Base-by-base conservation (phyloP, 1,140 invertebrate genomes). In the Sinella curviseta region DNA sequence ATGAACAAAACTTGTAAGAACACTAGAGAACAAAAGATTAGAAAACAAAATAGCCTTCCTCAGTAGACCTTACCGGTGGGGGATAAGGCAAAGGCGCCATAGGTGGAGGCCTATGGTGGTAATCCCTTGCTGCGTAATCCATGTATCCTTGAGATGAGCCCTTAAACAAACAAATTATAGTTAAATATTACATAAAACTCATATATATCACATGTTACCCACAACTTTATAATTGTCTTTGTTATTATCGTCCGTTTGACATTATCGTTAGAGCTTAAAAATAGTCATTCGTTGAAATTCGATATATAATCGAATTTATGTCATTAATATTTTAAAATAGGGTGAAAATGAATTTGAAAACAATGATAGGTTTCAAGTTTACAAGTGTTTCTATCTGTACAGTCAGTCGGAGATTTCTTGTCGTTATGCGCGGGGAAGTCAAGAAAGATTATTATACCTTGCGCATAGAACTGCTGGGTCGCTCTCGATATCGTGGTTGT, bases 1-100 rank as follows among this genome's bases (percentile, higher is more conserved):
- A n/a, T n/a, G 20, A 48, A 48, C 39, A 48, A 48, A 93, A n/a
- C 91, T 92, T 54, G 92, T 89, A 91, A 94, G 93, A 8, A 93
- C 91, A 84, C 92, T 93, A 8, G 39, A 20, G 8, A 12, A 12
- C 39, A 48, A 48, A 48, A 48, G 20, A 48, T 48, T 48, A 48
- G 8, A 48, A 48, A 48, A 48, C 39, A 48, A 48, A 12, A 48
- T 48, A n/a, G n/a, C n/a, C n/a, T n/a, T n/a, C n/a, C 20, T 48
- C 8, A 48, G 39, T 48, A 12, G 8, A 12, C 87, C 84, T 85
- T 86, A 88, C 87, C 20, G 86, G 87, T 48, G 86, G 86, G 73
- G 86, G 86, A 85, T 87, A 88, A 33, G 86, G 85, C 76, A 87
- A 84, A 20, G 86, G 85, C 17, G 86, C 85, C 77, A 86, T 84